Conservation (phyloP, 2,888 invertebrate genomes). For the Thymelicus lineola region DNA sequence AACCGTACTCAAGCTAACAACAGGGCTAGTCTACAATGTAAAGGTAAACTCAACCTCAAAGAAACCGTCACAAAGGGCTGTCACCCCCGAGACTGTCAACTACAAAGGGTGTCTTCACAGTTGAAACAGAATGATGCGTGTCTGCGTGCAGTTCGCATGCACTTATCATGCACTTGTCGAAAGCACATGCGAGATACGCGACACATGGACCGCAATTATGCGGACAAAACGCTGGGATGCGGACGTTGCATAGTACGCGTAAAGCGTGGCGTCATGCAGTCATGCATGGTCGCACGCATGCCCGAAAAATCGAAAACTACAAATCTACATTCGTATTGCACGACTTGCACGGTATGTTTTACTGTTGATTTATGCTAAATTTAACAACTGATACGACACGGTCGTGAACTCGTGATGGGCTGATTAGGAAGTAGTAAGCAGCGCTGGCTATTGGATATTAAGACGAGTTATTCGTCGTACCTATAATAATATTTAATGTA, state of each 20-base stretch:
- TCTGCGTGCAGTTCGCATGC: slow-evolving; percentile 8
- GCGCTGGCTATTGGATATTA: neutral
- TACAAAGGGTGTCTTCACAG: slow-evolving; percentile 17
- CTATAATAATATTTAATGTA: neutral
- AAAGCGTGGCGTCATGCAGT: slow-evolving; percentile 11
- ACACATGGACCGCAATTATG: slow-evolving; percentile 22
- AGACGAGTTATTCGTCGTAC: neutral
- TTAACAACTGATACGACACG: neutral
- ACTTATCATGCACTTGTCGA: slow-evolving; percentile 23
- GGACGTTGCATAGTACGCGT: slow-evolving; percentile 8
- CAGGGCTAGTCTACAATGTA: neutral
- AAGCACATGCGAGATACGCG: slow-evolving; percentile 3
- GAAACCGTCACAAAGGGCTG: slow-evolving; percentile 13
- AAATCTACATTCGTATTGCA: slow-evolving; percentile 5
- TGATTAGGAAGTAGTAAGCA: neutral
- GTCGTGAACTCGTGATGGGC: neutral
- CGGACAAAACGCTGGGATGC: slow-evolving; percentile 21
- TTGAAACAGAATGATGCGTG: slow-evolving; percentile 9
- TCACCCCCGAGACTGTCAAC: slow-evolving; percentile 20
- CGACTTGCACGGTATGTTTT: slow-evolving; percentile 8
- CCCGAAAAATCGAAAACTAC: slow-evolving; percentile 25
- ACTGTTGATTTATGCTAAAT: slow-evolving; percentile 8
- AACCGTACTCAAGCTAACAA: neutral
- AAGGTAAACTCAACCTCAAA: slow-evolving; percentile 9
- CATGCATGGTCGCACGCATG: slow-evolving; percentile 11